Evolutionary conservation across 2,888 invertebrate species (phyloP).

Genomic region (Blera fallax): DNA sequence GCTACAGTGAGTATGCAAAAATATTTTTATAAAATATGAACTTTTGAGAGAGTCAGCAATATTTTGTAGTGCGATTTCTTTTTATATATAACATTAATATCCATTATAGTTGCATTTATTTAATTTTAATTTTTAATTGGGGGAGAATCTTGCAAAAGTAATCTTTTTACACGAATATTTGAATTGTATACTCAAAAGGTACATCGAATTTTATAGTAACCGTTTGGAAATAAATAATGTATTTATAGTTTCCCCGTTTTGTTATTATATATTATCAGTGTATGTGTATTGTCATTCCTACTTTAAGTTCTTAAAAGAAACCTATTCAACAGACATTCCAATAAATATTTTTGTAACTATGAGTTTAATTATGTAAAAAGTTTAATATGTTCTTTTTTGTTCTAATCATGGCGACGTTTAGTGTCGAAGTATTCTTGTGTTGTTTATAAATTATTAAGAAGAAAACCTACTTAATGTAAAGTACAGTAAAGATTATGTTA

Average conservation of each 20-base stretch:
- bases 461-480: constrained; percentile 22
- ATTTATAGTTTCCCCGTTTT: neutral
- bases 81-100: neutral
- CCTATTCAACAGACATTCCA: constrained; percentile 41
- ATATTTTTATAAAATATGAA: constrained; percentile 37
- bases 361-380: constrained; percentile 20
- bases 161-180: constrained; percentile 4
- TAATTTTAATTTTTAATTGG: constrained; percentile 25
- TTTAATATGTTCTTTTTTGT: constrained; percentile 5
- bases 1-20: constrained; percentile 28
- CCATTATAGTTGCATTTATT: constrained; percentile 45
- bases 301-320: neutral
- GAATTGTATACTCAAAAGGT: neutral
- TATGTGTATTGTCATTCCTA: constrained; percentile 23
- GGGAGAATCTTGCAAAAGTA: neutral
- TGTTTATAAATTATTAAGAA: constrained; percentile 21
- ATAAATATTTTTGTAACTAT: constrained; percentile 9
- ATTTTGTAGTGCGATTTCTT: constrained; percentile 7
- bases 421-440: constrained; percentile 26
- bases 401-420: constrained; percentile 7
- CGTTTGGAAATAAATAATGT: neutral
- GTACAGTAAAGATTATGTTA: neutral
- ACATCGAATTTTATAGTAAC: neutral
- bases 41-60: constrained; percentile 28
- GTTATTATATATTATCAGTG: constrained; percentile 13